Evolutionary conservation across 2,113 vertebrate species (phyloP), one percentile per base, ranked within the genome.

Genomic region (Sigmodon hispidus): DNA sequence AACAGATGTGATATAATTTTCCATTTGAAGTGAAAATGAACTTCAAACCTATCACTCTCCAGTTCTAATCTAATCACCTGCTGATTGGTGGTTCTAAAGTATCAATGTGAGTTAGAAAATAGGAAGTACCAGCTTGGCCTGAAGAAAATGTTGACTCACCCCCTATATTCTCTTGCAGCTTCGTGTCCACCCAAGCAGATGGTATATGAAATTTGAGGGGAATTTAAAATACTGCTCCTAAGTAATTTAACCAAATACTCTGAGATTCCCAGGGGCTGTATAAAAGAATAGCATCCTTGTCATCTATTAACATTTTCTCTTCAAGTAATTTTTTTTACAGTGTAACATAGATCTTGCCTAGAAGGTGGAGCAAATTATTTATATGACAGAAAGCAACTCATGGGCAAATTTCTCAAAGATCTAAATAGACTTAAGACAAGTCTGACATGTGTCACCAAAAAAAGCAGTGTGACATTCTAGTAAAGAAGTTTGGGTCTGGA

Each of bases 21-120:
- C 72, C n/a, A 88, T 91, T 96, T 96, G n/a, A 91, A 69, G 90
- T 90, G 89, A 97, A 97, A 97, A 94, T 95, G 94, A 96, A 93
- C 89, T 97, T 94, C 79, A 94, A 93, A 87, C 50, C 19, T 95
- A 90, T 85, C 75, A 96, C 52, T 61, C 55, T 87, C 85, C 75
- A 79, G 26, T 90, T 95, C 72, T 94, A 92, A 90, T 89, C 80
- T 86, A 80, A 85, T 97, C 87, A 93, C 70, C 48, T 94, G 31
- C 86, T 96, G 83, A 76, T 80, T 67, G 61, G 36, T 52, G 5
- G 17, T 81, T 96, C 87, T 81, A 70, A 91, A 91, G 73, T 36
- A 80, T 65, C 63, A 87, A 50, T 15, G 83, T 48, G 61, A 29
- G 50, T 45, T 69, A 73, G 50, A 87, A 87, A 92, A 77, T 5